Conservation (phyloP, 2,113 vertebrate species). For the Okapia johnstoni region DNA sequence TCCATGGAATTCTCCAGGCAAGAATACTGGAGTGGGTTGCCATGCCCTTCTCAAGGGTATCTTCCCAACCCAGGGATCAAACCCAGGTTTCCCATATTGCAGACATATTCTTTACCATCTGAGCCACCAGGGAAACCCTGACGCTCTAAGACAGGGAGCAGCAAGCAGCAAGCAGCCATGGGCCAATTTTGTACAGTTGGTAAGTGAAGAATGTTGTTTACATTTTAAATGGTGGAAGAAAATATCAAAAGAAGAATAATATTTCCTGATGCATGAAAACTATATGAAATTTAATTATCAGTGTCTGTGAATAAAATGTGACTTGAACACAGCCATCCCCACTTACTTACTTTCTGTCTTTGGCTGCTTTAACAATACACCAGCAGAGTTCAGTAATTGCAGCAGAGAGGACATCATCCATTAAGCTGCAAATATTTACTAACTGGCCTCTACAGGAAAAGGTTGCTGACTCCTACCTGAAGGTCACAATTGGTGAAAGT, state of each 20-base stretch:
- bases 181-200: not conserved
- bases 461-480: not conserved
- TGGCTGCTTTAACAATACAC: not conserved
- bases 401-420: not conserved
- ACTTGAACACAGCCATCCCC: not conserved
- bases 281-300: not conserved
- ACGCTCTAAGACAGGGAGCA: not conserved
- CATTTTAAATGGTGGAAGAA: not conserved
- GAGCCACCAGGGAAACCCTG: not conserved
- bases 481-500: not conserved
- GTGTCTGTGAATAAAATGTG: not conserved
- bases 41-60: not conserved
- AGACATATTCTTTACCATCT: not conserved
- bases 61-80: not conserved
- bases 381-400: not conserved
- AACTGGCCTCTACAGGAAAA: not conserved
- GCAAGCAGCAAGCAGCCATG: not conserved
- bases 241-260: not conserved
- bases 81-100: not conserved
- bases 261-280: not conserved
- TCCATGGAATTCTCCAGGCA: not conserved
- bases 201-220: not conserved
- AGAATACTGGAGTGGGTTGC: not conserved
- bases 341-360: not conserved
- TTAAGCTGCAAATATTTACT: not conserved